These are phyloP conservation scores for Halcyon smyrnensis DNA, from an alignment of 2,797 vertebrate species.

Conservation along the genomic window DNA sequence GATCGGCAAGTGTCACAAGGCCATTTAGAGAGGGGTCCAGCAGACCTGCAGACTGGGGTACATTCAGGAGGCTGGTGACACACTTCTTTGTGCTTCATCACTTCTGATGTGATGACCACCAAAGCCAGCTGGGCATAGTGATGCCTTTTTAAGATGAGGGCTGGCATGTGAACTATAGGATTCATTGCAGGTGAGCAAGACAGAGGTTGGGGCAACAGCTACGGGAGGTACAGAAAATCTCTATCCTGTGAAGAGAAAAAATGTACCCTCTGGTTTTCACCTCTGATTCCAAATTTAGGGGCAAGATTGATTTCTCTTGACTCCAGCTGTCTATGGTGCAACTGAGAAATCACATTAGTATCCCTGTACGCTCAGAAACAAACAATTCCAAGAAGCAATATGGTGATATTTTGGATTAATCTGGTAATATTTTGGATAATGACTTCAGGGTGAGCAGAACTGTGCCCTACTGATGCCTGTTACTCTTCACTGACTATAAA, in stretches of 20 bases:
- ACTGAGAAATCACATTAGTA: neutral
- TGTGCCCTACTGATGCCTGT: neutral
- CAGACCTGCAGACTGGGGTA: neutral
- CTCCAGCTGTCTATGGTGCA: neutral
- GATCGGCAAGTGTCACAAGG: neutral
- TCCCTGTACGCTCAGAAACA: neutral
- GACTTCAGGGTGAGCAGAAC: neutral
- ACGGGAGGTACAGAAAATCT: neutral
- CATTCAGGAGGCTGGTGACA: neutral
- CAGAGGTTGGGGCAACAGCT: neutral
- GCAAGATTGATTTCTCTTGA: neutral
- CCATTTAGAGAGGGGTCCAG: neutral
- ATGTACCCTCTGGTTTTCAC: neutral
- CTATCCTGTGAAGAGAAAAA: neutral
- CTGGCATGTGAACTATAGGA: neutral
- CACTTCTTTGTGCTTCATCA: neutral
- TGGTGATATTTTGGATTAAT: neutral
- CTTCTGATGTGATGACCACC: neutral
- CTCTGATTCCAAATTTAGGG: neutral
- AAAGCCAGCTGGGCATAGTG: neutral
- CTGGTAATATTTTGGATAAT: neutral
- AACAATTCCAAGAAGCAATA: neutral
- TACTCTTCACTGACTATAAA: neutral
- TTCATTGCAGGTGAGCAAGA: neutral
- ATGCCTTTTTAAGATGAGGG: neutral